phyloP scores from a whole-genome alignment of 2,797 vertebrate species.

The Nasua narica region DNA sequence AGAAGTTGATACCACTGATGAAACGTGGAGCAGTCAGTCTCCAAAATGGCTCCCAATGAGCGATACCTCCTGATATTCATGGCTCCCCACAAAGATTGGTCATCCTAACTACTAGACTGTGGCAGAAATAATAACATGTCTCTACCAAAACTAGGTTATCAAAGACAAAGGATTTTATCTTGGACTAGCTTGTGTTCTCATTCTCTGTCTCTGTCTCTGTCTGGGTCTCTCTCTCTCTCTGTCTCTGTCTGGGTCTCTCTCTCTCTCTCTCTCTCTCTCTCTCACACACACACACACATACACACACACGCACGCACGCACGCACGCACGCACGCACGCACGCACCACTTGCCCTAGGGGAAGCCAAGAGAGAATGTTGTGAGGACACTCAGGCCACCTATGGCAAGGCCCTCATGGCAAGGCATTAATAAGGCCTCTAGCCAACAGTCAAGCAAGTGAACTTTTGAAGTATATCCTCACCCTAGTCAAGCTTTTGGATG shows the following conservation, averaged over 20 bases:
- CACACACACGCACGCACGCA: too few relatives aligned
- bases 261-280: background rate
- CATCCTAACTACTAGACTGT: background rate
- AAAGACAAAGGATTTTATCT: background rate
- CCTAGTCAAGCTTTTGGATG: background rate
- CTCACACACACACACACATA: background rate
- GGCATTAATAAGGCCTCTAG: background rate
- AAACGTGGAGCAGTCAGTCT: background rate
- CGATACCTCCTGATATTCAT: background rate
- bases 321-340: background rate
- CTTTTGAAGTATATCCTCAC: background rate
- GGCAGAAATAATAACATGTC: background rate
- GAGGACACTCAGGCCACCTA: background rate
- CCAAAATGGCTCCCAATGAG: background rate
- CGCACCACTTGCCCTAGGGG: background rate
- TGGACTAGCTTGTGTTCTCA: background rate
- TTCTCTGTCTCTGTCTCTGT: background rate
- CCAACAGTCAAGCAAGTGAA: background rate
- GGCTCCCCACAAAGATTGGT: background rate
- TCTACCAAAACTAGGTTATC: background rate
- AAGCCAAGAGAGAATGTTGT: background rate
- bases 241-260: background rate
- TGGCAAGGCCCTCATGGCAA: background rate
- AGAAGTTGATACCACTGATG: background rate
- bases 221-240: background rate